Evolutionary conservation across 2,888 invertebrate genomes (phyloP).

Genomic region (Drosophila phalerata): DNA sequence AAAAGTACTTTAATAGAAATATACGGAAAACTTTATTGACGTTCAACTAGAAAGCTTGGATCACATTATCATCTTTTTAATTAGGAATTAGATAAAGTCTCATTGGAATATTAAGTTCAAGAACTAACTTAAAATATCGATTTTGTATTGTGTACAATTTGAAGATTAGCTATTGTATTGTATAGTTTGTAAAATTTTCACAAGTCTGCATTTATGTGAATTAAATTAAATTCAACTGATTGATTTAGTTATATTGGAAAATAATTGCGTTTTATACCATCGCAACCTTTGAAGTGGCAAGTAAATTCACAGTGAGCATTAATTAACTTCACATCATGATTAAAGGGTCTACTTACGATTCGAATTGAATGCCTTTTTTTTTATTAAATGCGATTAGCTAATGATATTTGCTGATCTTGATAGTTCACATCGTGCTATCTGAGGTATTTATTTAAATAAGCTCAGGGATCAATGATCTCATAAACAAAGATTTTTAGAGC

Average conservation of each 20-base stretch:
- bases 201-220: not conserved
- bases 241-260: not conserved
- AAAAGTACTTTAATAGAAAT: not conserved
- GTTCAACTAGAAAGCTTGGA: no score
- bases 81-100: not conserved
- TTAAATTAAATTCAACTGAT: not conserved
- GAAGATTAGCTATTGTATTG: not conserved
- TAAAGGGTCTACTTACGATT: slow-evolving; percentile 1
- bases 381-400: not conserved
- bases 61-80: not conserved
- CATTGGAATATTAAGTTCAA: no score
- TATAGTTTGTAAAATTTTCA: not conserved
- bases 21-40: not conserved
- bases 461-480: not conserved
- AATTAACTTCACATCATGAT: not conserved
- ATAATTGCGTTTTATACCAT: not conserved
- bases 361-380: not conserved
- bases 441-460: not conserved
- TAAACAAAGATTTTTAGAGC: not conserved
- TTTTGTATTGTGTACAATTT: not conserved
- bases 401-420: slow-evolving; percentile 2
- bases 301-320: not conserved
- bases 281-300: slow-evolving; percentile 2
- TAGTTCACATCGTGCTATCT: not conserved
- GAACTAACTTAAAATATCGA: no score